Percentiles rank a stretch among this genome's conserved stretches.
Conservation (phyloP, 2,113 vertebrate species). For the Ifrita kowaldi region DNA sequence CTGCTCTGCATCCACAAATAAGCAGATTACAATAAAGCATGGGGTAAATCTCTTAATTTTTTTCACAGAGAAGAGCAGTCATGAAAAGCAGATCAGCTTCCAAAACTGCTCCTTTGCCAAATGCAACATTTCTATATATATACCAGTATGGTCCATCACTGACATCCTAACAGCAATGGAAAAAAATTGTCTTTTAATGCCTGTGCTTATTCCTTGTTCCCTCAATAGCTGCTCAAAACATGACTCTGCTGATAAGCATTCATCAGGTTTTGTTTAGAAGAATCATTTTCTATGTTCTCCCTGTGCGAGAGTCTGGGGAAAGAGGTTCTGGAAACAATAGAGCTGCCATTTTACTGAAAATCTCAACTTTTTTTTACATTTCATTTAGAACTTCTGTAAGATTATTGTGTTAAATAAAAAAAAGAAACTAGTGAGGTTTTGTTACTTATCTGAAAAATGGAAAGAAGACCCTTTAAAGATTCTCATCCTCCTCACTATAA, state of each 20-base stretch:
- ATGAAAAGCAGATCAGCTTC: background rate
- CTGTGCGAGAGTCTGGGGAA: background rate
- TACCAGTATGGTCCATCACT: background rate
- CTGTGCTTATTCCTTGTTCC: background rate
- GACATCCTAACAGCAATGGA: background rate
- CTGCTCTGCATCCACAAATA: background rate
- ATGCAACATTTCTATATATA: background rate
- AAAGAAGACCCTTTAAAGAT: background rate
- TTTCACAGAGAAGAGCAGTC: background rate
- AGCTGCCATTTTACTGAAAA: background rate
- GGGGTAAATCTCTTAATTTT: background rate
- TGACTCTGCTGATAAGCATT: background rate
- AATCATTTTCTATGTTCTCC: background rate
- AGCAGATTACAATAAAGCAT: background rate
- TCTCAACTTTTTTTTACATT: background rate
- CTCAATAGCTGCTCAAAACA: background rate
- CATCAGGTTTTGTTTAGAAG: background rate
- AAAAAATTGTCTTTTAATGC: background rate
- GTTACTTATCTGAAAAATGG: background rate
- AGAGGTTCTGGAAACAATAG: background rate
- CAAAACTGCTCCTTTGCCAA: background rate
- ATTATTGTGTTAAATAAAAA: background rate
- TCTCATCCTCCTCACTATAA: background rate
- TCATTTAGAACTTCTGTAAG: background rate
- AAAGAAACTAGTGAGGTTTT: background rate